Conservation (phyloP, 2,888 invertebrate species). For the Idaea biselata region DNA sequence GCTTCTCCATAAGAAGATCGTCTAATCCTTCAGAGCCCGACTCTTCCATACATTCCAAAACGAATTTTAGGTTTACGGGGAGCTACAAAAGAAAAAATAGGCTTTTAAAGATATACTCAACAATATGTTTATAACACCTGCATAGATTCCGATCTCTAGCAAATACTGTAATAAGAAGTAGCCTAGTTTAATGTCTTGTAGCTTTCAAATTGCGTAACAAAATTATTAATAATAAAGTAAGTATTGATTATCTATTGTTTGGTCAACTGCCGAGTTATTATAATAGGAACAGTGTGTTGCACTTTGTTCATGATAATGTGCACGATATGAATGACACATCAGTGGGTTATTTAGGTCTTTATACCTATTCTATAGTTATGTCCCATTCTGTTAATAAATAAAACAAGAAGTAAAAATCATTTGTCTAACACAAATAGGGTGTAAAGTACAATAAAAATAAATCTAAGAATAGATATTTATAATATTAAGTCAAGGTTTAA, state of each 20-base stretch:
- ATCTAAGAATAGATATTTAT: not conserved
- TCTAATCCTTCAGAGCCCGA: constrained; percentile 98
- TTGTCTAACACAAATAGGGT: not conserved
- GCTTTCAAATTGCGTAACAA: too few relatives aligned
- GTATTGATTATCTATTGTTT: constrained; percentile 1
- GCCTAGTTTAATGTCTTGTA: too few relatives aligned
- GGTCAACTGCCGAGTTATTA: not conserved
- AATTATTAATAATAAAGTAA: not conserved
- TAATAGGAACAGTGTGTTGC: not conserved
- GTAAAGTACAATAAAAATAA: not conserved
- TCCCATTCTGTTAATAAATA: not conserved
- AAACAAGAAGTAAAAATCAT: not conserved
- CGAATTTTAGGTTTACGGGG: constrained; percentile 91
- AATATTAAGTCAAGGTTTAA: not conserved
- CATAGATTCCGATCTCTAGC: too few relatives aligned
- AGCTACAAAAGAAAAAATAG: constrained; percentile 57
- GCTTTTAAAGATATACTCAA: not conserved
- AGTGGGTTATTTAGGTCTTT: not conserved
- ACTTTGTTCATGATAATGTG: constrained; percentile 3
- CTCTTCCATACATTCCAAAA: constrained; percentile 99
- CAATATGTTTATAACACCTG: too few relatives aligned
- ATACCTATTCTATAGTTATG: not conserved
- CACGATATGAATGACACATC: not conserved
- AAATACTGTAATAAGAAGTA: too few relatives aligned
- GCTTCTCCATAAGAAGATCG: constrained; percentile 83